A percentile compares a stretch with the other conserved stretches of the same genome.
These are phyloP conservation scores for Dryobota labecula DNA, from an alignment of 2,888 invertebrate genomes.

Conservation along the genomic window DNA sequence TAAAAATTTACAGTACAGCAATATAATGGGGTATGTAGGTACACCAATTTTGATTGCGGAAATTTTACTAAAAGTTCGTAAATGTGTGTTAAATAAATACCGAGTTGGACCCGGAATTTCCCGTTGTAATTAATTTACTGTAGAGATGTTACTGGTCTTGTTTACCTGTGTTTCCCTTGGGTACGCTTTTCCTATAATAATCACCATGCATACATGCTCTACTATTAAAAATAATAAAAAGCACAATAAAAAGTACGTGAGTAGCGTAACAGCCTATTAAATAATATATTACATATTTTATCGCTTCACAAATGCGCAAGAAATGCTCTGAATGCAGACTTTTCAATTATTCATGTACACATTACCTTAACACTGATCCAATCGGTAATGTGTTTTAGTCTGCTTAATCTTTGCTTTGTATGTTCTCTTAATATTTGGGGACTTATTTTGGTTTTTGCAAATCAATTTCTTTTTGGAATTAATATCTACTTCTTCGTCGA, in stretches of 20 bases:
- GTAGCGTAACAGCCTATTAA: slow-evolving; percentile 40
- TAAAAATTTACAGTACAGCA: background rate
- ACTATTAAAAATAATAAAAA: slow-evolving; percentile 27
- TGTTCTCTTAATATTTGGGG: background rate
- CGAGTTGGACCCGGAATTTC: background rate
- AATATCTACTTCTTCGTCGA: background rate
- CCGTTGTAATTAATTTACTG: background rate
- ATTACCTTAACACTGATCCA: too few relatives aligned
- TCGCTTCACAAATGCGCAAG: slow-evolving; percentile 25
- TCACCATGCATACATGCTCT: slow-evolving; percentile 1
- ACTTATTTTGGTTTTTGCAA: background rate
- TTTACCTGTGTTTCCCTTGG: slow-evolving; percentile 1
- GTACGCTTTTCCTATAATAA: background rate
- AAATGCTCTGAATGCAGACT: slow-evolving; percentile 26
- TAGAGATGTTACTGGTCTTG: background rate
- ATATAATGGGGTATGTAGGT: background rate
- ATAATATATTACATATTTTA: slow-evolving; percentile 35
- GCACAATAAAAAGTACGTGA: background rate
- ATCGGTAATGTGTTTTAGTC: slow-evolving; percentile 19
- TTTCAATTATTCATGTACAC: slow-evolving; percentile 29
- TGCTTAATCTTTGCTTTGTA: too few relatives aligned
- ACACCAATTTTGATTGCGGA: background rate
- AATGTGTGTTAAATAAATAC: slow-evolving; percentile 2
- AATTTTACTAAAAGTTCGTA: background rate
- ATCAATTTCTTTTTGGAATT: background rate